A percentile compares a stretch with the other conserved stretches of the same genome.
These are phyloP conservation scores for Saimiri boliviensis DNA, from an alignment of 2,113 vertebrate species.

Conservation along the genomic window DNA sequence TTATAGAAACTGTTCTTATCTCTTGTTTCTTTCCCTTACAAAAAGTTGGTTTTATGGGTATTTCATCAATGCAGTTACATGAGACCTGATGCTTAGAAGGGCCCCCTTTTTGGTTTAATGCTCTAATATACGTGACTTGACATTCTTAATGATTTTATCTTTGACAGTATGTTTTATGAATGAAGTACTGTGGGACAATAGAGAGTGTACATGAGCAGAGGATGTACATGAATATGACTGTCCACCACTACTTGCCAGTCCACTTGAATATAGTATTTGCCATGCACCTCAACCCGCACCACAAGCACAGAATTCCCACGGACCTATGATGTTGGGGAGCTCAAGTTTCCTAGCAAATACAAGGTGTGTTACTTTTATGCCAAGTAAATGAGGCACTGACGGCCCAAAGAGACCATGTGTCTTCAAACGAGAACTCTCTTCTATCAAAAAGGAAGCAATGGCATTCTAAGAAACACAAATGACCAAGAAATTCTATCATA, in stretches of 20 bases:
- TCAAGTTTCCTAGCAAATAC: background rate
- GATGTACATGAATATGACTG: background rate
- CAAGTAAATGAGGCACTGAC: accelerated
- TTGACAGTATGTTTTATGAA: background rate
- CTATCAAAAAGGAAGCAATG: background rate
- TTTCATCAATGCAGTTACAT: background rate
- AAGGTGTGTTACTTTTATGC: background rate
- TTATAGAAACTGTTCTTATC: background rate
- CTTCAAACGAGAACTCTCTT: background rate
- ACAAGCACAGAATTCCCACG: background rate
- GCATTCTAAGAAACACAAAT: background rate
- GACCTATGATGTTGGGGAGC: accelerated
- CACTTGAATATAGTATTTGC: background rate
- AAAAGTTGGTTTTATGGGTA: background rate
- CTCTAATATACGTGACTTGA: background rate
- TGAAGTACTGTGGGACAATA: background rate
- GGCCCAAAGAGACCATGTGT: background rate
- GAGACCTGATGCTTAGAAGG: background rate
- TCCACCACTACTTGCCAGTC: background rate
- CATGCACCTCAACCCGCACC: too few species aligned
- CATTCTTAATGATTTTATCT: background rate
- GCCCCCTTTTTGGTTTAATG: background rate
- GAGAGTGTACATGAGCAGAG: background rate
- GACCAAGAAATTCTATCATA: background rate
- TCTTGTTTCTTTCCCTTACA: background rate